phyloP scores from a whole-genome alignment of 2,113 vertebrate species.

The Microtus ochrogaster region DNA sequence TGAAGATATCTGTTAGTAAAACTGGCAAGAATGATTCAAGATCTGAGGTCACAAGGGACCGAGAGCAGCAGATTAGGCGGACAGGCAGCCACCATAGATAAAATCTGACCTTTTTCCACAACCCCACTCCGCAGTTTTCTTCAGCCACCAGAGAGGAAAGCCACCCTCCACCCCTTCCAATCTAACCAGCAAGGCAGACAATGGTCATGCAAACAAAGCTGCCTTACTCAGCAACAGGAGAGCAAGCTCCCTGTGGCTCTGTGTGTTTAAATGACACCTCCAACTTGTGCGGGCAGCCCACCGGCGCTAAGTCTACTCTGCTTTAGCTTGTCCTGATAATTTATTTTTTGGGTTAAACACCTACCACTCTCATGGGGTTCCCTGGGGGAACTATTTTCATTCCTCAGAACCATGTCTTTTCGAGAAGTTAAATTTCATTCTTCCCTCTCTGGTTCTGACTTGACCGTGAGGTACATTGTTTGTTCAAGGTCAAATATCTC shows the following conservation, averaged over 20 bases:
- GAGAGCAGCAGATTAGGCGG: not conserved
- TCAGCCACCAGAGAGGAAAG: not conserved
- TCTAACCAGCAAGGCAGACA: slow-evolving; percentile 39
- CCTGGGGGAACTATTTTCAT: slow-evolving; percentile 28
- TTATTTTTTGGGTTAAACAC: slow-evolving; percentile 60
- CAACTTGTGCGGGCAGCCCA: not conserved
- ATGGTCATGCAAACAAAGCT: slow-evolving; percentile 27
- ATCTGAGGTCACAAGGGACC: slow-evolving; percentile 43
- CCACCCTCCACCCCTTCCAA: not conserved
- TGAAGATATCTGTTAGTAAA: slow-evolving; percentile 61
- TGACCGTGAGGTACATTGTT: not conserved
- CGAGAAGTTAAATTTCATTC: slow-evolving; percentile 5
- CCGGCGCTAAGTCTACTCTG: not conserved
- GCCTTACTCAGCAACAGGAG: no score
- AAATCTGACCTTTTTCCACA: slow-evolving; percentile 34
- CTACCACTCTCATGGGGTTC: slow-evolving; percentile 15
- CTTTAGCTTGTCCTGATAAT: slow-evolving; percentile 68
- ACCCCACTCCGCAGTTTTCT: not conserved
- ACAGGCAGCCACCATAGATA: slow-evolving; percentile 1
- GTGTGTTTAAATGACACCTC: slow-evolving; percentile 48
- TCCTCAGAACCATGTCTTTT: slow-evolving; percentile 13
- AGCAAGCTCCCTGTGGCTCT: not conserved
- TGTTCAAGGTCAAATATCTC: slow-evolving; percentile 44
- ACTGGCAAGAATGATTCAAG: slow-evolving; percentile 58
- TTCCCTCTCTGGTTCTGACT: slow-evolving; percentile 29